Evolutionary conservation across 2,797 vertebrate genomes (phyloP).

Genomic region (Peromyscus melanophrys): DNA sequence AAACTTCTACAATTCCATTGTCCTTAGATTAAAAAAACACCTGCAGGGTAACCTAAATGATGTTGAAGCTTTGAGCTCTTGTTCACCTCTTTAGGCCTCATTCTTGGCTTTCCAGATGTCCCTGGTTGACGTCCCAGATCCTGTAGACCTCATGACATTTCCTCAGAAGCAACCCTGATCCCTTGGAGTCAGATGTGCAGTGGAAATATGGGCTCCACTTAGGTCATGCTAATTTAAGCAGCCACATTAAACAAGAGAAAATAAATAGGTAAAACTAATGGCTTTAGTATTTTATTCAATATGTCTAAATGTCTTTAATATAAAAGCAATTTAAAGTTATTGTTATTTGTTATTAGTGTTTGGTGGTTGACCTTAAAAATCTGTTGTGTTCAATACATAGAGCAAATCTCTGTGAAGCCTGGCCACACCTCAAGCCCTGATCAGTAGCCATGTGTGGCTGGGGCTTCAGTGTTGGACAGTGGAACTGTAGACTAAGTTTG

Average conservation of each 20-base stretch:
- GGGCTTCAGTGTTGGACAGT: background rate
- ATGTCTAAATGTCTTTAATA: background rate
- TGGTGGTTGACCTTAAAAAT: constrained; percentile 15
- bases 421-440: background rate
- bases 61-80: background rate
- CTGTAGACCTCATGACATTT: background rate
- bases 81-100: background rate
- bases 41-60: background rate
- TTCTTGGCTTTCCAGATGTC: background rate
- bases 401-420: background rate
- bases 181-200: background rate
- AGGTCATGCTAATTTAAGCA: background rate
- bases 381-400: background rate
- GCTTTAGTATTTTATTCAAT: background rate
- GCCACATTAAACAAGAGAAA: background rate
- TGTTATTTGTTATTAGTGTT: background rate
- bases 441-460: background rate
- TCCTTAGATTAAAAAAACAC: background rate
- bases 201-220: background rate
- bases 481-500: background rate
- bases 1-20: background rate
- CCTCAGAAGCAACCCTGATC: background rate
- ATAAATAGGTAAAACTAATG: background rate
- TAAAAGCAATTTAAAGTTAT: background rate
- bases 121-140: background rate